Conservation (phyloP, 2,888 invertebrate genomes). For the Mythimna pallens region DNA sequence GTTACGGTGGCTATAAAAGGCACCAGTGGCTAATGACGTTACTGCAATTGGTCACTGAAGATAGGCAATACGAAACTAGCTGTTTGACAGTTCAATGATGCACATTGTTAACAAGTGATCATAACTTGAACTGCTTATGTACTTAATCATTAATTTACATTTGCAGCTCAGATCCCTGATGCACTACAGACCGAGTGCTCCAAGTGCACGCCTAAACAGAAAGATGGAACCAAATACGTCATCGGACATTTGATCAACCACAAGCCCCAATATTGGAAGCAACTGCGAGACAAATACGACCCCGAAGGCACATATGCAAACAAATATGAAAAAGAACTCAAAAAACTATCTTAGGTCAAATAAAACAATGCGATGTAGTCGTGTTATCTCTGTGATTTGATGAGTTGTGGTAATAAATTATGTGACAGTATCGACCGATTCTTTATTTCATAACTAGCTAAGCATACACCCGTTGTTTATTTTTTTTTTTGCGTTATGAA, state of each 20-base stretch:
- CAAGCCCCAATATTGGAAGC: slow-evolving; percentile 73
- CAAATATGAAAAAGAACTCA: slow-evolving; percentile 76
- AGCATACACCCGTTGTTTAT: too few relatives aligned
- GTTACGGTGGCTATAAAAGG: too few relatives aligned
- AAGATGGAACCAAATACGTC: slow-evolving; percentile 71
- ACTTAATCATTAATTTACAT: slow-evolving; percentile 19
- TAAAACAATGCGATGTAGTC: neutral
- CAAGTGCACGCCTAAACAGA: slow-evolving; percentile 79
- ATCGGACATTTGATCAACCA: slow-evolving; percentile 81
- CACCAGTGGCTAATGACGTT: too few relatives aligned
- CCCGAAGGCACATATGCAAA: slow-evolving; percentile 67
- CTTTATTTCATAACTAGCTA: neutral
- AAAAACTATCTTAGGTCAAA: slow-evolving; percentile 34
- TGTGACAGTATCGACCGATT: neutral
- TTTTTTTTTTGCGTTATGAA: too few relatives aligned
- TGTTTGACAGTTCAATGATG: too few relatives aligned
- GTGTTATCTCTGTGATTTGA: neutral
- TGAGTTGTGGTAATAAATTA: slow-evolving; percentile 31
- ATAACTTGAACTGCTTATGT: too few relatives aligned
- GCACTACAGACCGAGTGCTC: slow-evolving; percentile 81
- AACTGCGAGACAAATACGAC: slow-evolving; percentile 75
- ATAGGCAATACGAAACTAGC: too few relatives aligned
- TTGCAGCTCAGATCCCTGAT: slow-evolving; percentile 77
- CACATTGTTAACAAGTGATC: too few relatives aligned
- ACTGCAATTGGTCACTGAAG: too few relatives aligned